Conservation (phyloP, 1,140 invertebrate genomes). For the Papilio polyxenes region DNA sequence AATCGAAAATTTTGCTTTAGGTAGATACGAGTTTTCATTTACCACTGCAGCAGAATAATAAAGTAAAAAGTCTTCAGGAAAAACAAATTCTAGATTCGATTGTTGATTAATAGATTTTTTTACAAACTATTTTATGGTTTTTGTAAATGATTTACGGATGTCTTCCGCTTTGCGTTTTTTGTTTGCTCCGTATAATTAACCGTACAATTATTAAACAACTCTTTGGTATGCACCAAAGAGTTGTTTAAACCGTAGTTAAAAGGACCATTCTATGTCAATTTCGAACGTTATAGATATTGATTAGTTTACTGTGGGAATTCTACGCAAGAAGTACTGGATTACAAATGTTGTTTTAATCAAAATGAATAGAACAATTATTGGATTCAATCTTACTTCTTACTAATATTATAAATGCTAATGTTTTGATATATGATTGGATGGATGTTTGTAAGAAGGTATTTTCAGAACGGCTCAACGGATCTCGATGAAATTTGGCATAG, state of each 20-base stretch:
- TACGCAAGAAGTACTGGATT: not conserved
- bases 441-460: too few species aligned
- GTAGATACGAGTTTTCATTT: not conserved
- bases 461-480: too few species aligned
- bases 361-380: not conserved
- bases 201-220: too few species aligned
- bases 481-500: too few species aligned
- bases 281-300: not conserved
- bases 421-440: too few species aligned
- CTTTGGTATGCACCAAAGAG: too few species aligned
- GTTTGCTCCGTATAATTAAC: not conserved
- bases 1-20: not conserved
- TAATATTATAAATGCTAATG: too few species aligned
- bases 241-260: not conserved
- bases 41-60: slow-evolving; percentile 5
- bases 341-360: not conserved
- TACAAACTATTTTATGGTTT: not conserved
- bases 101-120: not conserved
- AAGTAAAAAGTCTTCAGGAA: not conserved
- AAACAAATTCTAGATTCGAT: not conserved
- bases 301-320: not conserved
- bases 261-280: not conserved
- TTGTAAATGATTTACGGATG: not conserved
- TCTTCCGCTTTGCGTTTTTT: not conserved
- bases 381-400: not conserved